Evolutionary conservation across 2,113 vertebrate species (phyloP), one percentile per base, ranked within the genome.

Genomic region (Illadopsis cleaveri): DNA sequence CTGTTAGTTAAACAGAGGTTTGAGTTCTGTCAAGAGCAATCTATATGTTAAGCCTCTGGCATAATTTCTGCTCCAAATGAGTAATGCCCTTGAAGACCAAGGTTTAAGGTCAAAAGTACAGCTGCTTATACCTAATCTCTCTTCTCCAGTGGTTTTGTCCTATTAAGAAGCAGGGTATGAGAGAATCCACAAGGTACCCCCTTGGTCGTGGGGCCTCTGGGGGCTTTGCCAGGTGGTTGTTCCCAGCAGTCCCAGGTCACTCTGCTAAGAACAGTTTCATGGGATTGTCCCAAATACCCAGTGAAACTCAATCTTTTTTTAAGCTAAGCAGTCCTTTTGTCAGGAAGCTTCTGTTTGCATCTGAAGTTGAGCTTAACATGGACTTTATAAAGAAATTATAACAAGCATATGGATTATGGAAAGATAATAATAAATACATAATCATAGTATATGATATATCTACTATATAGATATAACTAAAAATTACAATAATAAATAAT

Each of bases 11-110:
- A 93, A 30, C 54, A 84, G 38, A 89, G 22, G 37, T 21, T 82
- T 86, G 77, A 84, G 35, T 21, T 78, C 30, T 93, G 77, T 86
- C 64, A 75, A 70, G n/a, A 70, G 10, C 18, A 89, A 93, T 91
- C 73, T 60, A 71, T 82, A 82, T 3, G 2, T 89, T 64, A 75
- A 93, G 65, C 45, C 37, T 72, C 57, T 56, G 54, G 70, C 53
- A 69, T 33, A 69, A 60, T 85, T 82, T 91, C 54, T 91, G 37
- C 53, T 91, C 7, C 8, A 76, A 85, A 72, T 76, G 48, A 70
- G 60, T 86, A 95, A 90, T 45, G 21, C 17, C 60, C 38, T 82
- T 79, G 38, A 88, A 94, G 57, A 69, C 76, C 44, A 48, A 31
- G 17, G 25, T 66, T 86, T 81, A 73, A 93, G 51, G 86, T 91